Evolutionary conservation across 2,113 vertebrate species (phyloP).

Genomic region (Otocyon megalotis): DNA sequence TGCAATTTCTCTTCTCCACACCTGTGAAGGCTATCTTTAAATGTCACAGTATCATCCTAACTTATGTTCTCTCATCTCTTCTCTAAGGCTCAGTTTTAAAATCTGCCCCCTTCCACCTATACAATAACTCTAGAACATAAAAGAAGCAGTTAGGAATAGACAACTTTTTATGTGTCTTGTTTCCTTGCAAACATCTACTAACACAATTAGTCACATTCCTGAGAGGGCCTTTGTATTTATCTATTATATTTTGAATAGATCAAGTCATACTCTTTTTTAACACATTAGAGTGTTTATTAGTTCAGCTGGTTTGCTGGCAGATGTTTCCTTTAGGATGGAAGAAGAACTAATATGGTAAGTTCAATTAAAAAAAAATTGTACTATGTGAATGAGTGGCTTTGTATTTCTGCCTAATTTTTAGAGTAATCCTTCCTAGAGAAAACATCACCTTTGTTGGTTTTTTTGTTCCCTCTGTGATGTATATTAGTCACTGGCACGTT

Average conservation of each 20-base stretch:
- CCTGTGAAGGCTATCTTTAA: neutral
- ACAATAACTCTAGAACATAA: neutral
- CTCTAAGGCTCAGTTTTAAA: conserved; percentile 39
- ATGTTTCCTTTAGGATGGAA: conserved; percentile 71
- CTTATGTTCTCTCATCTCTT: neutral
- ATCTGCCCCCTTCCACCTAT: neutral
- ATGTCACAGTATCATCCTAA: neutral
- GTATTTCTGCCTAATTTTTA: conserved; percentile 52
- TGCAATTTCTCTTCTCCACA: neutral
- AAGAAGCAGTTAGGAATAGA: neutral
- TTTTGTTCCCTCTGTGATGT: conserved; percentile 11
- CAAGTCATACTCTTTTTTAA: conserved; percentile 63
- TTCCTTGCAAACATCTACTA: conserved; percentile 54
- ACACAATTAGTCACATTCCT: conserved; percentile 63
- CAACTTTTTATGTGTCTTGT: conserved; percentile 36
- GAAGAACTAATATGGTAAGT: conserved; percentile 59
- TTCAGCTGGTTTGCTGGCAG: conserved; percentile 69
- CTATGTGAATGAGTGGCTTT: conserved; percentile 21
- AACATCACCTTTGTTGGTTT: neutral
- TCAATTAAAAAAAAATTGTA: conserved; percentile 39
- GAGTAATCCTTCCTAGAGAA: neutral
- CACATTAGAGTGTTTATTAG: conserved; percentile 73
- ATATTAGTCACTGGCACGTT: neutral
- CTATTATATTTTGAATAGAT: conserved; percentile 59
- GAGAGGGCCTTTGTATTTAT: conserved; percentile 61